A percentile compares a stretch with the other conserved stretches of the same genome.
phyloP scores from a whole-genome alignment of 2,888 invertebrate genomes.

The Nymphalis polychloros region DNA sequence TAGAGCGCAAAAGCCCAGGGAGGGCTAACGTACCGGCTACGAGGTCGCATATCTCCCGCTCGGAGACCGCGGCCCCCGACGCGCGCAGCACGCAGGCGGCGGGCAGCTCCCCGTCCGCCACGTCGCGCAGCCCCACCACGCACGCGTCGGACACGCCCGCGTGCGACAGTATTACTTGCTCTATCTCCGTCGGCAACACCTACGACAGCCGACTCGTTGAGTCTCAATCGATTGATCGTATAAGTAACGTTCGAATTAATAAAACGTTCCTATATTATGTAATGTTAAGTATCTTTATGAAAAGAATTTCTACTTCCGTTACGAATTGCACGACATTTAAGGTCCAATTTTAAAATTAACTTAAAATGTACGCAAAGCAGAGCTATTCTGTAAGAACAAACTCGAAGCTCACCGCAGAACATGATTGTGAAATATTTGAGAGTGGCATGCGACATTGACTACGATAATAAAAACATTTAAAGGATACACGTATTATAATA shows the following conservation, averaged over 20 bases:
- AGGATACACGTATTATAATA: too few relatives aligned
- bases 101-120: conserved; percentile 55
- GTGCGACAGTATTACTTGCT: conserved; percentile 57
- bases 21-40: conserved; percentile 52
- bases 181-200: conserved; percentile 64
- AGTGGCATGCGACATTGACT: too few relatives aligned
- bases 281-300: too few relatives aligned
- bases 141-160: conserved; percentile 58
- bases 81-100: conserved; percentile 57
- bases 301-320: too few relatives aligned
- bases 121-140: conserved; percentile 57
- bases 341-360: background rate
- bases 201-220: conserved; percentile 36
- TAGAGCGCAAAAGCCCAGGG: too few relatives aligned
- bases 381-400: too few relatives aligned
- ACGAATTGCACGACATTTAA: background rate
- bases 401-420: background rate
- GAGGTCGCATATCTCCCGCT: conserved; percentile 59
- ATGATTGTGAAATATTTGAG: too few relatives aligned
- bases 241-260: too few relatives aligned
- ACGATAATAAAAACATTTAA: too few relatives aligned
- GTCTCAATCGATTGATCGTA: background rate
- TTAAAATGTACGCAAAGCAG: too few relatives aligned
- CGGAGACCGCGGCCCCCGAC: conserved; percentile 51
- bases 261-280: too few relatives aligned